A percentile compares a stretch with the other conserved stretches of the same genome.
These are phyloP conservation scores for Mythimna loreyi DNA, from an alignment of 2,888 invertebrate genomes.

Conservation along the genomic window DNA sequence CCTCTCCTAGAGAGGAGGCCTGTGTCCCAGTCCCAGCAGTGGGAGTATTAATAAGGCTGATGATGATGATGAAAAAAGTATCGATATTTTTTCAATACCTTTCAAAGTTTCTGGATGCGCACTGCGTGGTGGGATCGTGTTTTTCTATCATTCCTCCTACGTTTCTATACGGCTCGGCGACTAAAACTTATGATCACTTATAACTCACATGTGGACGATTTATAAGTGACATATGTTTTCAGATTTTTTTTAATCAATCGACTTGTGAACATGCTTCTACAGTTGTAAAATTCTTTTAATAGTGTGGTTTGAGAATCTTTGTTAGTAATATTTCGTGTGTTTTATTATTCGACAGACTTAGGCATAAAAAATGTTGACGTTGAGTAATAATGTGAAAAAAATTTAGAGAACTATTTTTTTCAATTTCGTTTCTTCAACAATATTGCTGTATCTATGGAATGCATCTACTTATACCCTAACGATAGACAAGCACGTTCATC, in stretches of 20 bases:
- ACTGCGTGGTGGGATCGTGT: neutral
- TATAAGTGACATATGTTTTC: conserved; percentile 33
- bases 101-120: neutral
- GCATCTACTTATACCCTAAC: too few species aligned
- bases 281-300: conserved; percentile 30
- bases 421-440: too few species aligned
- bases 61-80: too few species aligned
- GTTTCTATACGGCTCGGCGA: conserved; percentile 19
- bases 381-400: too few species aligned
- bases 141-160: conserved; percentile 6
- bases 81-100: neutral
- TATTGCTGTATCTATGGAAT: too few species aligned
- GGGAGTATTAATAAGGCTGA: too few species aligned
- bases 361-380: too few species aligned
- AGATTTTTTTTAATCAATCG: conserved; percentile 36
- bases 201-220: conserved; percentile 38
- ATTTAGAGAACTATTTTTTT: too few species aligned
- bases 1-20: too few species aligned
- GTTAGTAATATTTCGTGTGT: conserved; percentile 3
- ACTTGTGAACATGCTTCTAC: conserved; percentile 13
- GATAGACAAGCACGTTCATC: too few species aligned
- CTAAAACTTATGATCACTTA: conserved; percentile 26
- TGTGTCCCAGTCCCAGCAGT: too few species aligned
- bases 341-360: conserved; percentile 11
- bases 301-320: neutral